Evolutionary conservation across 1,140 invertebrate genomes (phyloP).

Genomic region (Sipha flava): DNA sequence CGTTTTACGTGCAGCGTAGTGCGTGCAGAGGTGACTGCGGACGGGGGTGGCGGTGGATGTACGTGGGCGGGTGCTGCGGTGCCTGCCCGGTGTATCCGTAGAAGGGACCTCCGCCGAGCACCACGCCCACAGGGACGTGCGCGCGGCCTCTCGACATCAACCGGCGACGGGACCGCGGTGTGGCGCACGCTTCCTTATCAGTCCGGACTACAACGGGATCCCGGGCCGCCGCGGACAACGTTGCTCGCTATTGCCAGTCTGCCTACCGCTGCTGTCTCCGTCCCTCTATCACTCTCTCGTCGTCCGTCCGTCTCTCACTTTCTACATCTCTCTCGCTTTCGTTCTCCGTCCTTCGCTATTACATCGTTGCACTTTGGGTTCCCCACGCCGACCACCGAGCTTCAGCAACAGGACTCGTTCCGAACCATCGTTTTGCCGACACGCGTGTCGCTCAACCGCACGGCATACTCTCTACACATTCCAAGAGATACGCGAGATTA

Average conservation of each 20-base stretch:
- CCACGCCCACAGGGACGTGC: constrained; percentile 17
- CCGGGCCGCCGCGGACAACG: neutral
- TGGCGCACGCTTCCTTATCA: constrained; percentile 10
- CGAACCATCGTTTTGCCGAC: too few relatives aligned
- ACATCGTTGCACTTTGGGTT: too few relatives aligned
- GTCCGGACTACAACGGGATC: constrained; percentile 19
- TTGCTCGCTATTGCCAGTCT: neutral
- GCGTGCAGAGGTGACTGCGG: neutral
- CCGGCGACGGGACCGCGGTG: neutral
- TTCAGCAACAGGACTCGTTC: too few relatives aligned
- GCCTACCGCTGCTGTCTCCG: neutral
- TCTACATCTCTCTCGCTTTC: too few relatives aligned
- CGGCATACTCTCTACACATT: too few relatives aligned
- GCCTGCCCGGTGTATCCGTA: neutral
- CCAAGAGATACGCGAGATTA: too few relatives aligned
- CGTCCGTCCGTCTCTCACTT: neutral
- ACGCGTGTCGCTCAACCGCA: too few relatives aligned
- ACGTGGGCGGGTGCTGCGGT: constrained; percentile 9
- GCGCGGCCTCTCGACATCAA: neutral
- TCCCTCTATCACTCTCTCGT: too few relatives aligned
- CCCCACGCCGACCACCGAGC: too few relatives aligned
- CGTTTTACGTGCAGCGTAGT: neutral
- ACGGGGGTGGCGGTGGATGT: neutral
- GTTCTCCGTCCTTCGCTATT: too few relatives aligned
- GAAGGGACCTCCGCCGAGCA: neutral